Conservation (phyloP, 2,888 invertebrate genomes). For the Scaptomyza parva region DNA sequence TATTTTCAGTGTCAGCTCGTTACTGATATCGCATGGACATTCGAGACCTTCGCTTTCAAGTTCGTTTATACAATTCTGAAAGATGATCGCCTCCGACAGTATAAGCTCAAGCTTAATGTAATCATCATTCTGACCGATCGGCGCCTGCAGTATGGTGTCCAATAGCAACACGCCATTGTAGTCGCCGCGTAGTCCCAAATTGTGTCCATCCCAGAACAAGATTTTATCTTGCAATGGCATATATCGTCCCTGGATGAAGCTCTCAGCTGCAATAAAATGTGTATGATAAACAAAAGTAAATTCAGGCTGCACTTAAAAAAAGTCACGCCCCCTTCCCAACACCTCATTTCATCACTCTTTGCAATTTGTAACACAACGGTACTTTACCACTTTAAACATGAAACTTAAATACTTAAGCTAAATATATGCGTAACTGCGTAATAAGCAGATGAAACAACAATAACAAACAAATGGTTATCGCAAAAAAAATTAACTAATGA, state of each 20-base stretch:
- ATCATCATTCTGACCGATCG: conserved; percentile 91
- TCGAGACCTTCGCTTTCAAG: conserved; percentile 91
- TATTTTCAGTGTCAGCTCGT: conserved; percentile 91
- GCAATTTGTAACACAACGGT: conserved; percentile 12
- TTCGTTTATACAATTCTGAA: conserved; percentile 92
- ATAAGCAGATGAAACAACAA: conserved; percentile 26
- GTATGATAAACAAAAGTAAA: not conserved
- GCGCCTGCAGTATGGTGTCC: conserved; percentile 94
- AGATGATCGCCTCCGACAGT: conserved; percentile 93
- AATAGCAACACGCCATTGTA: conserved; percentile 95
- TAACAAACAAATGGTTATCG: conserved; percentile 17
- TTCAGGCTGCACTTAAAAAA: not conserved
- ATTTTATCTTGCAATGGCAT: conserved; percentile 92
- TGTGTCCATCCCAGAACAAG: conserved; percentile 92
- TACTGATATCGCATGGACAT: conserved; percentile 90
- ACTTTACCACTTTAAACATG: not conserved
- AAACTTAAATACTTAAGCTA: conserved; percentile 1
- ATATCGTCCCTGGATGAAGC: conserved; percentile 89
- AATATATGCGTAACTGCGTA: conserved; percentile 46
- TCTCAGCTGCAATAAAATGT: conserved; percentile 82
- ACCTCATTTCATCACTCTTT: conserved; percentile 13
- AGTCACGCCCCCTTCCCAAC: not conserved
- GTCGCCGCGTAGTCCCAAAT: conserved; percentile 94
- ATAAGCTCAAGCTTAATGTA: conserved; percentile 93
- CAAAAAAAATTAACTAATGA: conserved; percentile 2